phyloP scores from a whole-genome alignment of 2,797 vertebrate genomes.

The Neosilurus mollespiculum region DNA sequence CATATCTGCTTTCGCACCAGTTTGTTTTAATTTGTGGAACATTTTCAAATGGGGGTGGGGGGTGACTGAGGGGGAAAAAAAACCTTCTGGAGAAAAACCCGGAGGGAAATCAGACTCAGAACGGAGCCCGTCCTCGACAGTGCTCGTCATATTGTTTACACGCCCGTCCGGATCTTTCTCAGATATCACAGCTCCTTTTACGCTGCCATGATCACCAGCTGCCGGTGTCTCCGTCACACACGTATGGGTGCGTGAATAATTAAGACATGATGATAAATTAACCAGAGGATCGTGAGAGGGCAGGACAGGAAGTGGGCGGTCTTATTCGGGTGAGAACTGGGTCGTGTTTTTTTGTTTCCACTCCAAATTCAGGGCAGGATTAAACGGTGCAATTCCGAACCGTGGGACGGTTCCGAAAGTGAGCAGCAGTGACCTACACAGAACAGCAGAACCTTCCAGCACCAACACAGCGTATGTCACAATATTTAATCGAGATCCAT shows the following conservation, averaged over 20 bases:
- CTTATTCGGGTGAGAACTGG: conserved; percentile 12
- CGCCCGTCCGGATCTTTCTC: neutral
- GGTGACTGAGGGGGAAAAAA: neutral
- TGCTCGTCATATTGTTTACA: conserved; percentile 22
- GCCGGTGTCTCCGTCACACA: conserved; percentile 42
- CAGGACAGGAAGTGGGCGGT: conserved; percentile 4
- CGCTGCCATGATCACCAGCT: conserved; percentile 48
- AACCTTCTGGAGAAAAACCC: neutral
- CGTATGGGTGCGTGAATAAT: conserved; percentile 62
- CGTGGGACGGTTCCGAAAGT: neutral
- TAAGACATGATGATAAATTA: conserved; percentile 59
- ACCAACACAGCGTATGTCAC: neutral
- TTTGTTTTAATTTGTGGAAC: neutral
- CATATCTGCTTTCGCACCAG: neutral
- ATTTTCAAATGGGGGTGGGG: neutral
- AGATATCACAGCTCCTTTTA: conserved; percentile 36
- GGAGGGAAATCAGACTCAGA: neutral
- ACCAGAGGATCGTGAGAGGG: conserved; percentile 52
- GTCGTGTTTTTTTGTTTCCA: conserved; percentile 9
- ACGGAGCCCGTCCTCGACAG: too few relatives aligned
- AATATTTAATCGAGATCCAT: neutral
- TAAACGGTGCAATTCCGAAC: neutral
- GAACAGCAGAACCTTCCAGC: neutral
- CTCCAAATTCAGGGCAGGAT: neutral
- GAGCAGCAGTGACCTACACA: neutral